Percentiles rank a stretch among this genome's conserved stretches.
Evolutionary conservation across 2,113 vertebrate species (phyloP).

Genomic region (Miniopterus natalensis): DNA sequence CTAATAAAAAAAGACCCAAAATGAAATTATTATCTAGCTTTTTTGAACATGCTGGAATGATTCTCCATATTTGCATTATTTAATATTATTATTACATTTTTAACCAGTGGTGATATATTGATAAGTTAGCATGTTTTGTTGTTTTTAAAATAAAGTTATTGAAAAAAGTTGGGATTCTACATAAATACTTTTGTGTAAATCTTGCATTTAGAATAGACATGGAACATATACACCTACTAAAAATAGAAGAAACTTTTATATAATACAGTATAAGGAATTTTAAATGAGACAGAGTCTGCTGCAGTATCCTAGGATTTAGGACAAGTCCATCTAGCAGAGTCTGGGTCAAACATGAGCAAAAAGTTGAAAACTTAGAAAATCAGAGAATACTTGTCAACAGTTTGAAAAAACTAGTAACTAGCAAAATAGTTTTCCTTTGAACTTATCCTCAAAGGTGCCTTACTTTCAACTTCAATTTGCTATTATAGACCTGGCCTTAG

Average conservation of each 20-base stretch:
- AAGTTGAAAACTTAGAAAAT: slow-evolving; percentile 33
- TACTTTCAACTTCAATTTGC: slow-evolving; percentile 50
- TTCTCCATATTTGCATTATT: not conserved
- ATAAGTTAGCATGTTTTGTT: not conserved
- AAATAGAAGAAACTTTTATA: slow-evolving; percentile 20
- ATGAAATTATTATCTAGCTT: not conserved
- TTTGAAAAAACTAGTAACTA: not conserved
- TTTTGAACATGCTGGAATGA: not conserved
- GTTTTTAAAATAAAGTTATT: not conserved
- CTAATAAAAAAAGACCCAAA: not conserved
- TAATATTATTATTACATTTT: not conserved
- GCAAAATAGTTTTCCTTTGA: slow-evolving; percentile 46
- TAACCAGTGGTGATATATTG: not conserved
- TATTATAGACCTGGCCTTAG: slow-evolving; percentile 42
- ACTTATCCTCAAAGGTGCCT: not conserved
- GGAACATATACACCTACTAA: not conserved
- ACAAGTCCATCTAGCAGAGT: not conserved
- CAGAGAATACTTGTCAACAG: not conserved
- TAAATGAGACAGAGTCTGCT: not conserved
- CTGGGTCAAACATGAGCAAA: slow-evolving; percentile 8
- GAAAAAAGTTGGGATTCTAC: not conserved
- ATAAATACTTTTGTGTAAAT: not conserved
- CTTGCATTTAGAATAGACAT: slow-evolving; percentile 14
- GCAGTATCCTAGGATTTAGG: not conserved
- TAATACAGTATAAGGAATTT: not conserved